These are phyloP conservation scores for Camptogramma bilineatum DNA, from an alignment of 2,888 invertebrate species.

Conservation along the genomic window DNA sequence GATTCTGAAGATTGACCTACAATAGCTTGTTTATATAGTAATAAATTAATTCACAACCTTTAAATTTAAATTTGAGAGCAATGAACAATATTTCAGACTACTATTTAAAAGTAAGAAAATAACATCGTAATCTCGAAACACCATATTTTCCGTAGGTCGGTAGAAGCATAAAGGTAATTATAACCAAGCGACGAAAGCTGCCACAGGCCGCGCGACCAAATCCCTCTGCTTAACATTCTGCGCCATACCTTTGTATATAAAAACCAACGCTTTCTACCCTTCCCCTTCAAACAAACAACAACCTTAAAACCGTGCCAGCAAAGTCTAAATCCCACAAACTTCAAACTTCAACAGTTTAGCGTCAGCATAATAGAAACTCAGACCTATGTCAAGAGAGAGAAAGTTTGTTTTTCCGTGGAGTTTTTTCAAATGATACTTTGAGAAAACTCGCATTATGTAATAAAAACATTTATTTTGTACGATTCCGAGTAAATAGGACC, in stretches of 20 bases:
- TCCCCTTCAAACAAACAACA: slow-evolving; percentile 50
- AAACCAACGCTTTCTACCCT: slow-evolving; percentile 64
- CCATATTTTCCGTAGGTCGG: slow-evolving; percentile 15
- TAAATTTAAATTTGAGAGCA: too few species aligned
- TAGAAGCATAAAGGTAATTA: slow-evolving; percentile 43
- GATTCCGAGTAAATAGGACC: slow-evolving; percentile 82
- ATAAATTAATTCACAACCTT: too few species aligned
- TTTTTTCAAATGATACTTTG: slow-evolving; percentile 64
- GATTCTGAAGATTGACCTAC: too few species aligned
- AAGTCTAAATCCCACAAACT: slow-evolving; percentile 46
- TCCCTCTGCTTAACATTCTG: slow-evolving; percentile 84
- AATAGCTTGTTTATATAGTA: too few species aligned
- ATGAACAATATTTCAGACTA: too few species aligned
- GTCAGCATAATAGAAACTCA: slow-evolving; percentile 50
- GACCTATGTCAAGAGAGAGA: slow-evolving; percentile 48
- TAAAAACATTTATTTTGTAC: slow-evolving; percentile 85
- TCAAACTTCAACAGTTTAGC: slow-evolving; percentile 36
- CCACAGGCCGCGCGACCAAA: slow-evolving; percentile 66
- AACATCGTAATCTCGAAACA: not conserved
- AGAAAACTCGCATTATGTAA: slow-evolving; percentile 84
- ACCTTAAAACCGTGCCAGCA: slow-evolving; percentile 46
- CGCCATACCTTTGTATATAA: slow-evolving; percentile 80
- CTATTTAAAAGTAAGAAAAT: not conserved
- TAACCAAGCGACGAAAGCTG: slow-evolving; percentile 56
- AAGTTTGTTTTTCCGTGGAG: slow-evolving; percentile 49